Base-by-base conservation (phyloP, 2,797 vertebrate species). In the Chaetodon trifasciatus region DNA sequence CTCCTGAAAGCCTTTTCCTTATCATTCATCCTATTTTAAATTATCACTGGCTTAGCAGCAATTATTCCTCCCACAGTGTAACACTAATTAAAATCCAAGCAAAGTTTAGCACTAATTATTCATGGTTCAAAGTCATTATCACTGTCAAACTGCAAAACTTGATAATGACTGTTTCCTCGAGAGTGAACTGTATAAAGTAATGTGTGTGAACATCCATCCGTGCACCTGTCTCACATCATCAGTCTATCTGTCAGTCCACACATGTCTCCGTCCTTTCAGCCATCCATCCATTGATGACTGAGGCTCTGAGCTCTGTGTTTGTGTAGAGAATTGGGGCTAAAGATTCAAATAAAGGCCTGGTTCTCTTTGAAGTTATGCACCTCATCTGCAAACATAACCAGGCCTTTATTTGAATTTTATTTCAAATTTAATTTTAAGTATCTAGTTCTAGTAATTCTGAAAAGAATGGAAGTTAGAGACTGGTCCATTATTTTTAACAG, bases 141-240 rank as follows among this genome's bases (percentile, higher is more conserved):
- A 58, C 79, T 71, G 78, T 84, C 81, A 74, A 81, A 70, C 66
- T 77, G 70, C 57, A 76, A 65, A 70, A 83, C 77, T 70, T 79
- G 87, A 87, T 91, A 92, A 90, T 89, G 76, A 90, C 75, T 83
- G 66, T 84, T 88, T 89, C 73, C 77, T 90, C 68, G 61, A 62
- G 55, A 83, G 78, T 78, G 46, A 86, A 75, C 44, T 78, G 63
- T 70, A 63, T 79, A 76, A 79, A 64, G 35, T 6, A 4, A 19
- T 4, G 32, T 73, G 74, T 86, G 81, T 86, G 75, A 87, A 80
- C 63, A 81, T 42, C 65, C 42, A 24, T 77, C 73, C 60, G 10
- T 76, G 72, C 72, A 52, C 3, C 46, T 53, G 62, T 78, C 67
- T 68, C 40, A 3, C 3, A 49, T 67, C 42, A 40, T 37, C 58